These are phyloP conservation scores for Drosophila meridiana DNA, from an alignment of 2,888 invertebrate species.

Conservation along the genomic window DNA sequence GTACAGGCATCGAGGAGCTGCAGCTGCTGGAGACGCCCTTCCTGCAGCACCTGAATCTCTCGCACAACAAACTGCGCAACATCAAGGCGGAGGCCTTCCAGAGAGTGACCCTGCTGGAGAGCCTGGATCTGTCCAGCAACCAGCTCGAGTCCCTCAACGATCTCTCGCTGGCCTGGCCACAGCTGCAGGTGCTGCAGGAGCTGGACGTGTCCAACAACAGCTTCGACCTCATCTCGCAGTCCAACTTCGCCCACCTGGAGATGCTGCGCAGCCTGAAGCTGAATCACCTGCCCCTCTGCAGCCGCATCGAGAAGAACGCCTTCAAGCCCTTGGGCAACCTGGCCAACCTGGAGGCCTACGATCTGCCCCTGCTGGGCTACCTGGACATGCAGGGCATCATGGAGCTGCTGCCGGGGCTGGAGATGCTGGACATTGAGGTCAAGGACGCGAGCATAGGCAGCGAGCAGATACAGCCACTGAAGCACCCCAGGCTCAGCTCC, in stretches of 20 bases:
- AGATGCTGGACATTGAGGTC: conserved; percentile 93
- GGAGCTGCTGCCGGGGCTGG: conserved; percentile 90
- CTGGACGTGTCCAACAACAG: conserved; percentile 94
- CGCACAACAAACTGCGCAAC: conserved; percentile 89
- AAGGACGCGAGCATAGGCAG: conserved; percentile 93
- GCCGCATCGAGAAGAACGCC: conserved; percentile 92
- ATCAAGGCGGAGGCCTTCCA: conserved; percentile 90
- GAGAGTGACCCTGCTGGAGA: conserved; percentile 91
- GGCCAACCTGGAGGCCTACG: conserved; percentile 89
- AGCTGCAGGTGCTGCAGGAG: conserved; percentile 89
- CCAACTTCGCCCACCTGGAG: conserved; percentile 90
- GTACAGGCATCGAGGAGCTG: conserved; percentile 90
- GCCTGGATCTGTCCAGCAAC: conserved; percentile 92
- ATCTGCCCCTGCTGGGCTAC: conserved; percentile 92
- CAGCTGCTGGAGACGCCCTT: conserved; percentile 93
- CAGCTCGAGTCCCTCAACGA: conserved; percentile 87
- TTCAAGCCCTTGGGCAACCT: conserved; percentile 91
- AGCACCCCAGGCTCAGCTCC: conserved; percentile 91
- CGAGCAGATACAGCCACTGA: conserved; percentile 91
- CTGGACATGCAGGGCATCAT: conserved; percentile 94
- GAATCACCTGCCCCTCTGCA: conserved; percentile 89
- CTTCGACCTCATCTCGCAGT: conserved; percentile 90
- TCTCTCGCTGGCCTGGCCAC: conserved; percentile 89
- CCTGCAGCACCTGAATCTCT: conserved; percentile 91
- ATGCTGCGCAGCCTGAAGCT: conserved; percentile 89